These are phyloP conservation scores for Tokudaia muenninki DNA, from an alignment of 2,797 vertebrate genomes.

Conservation along the genomic window DNA sequence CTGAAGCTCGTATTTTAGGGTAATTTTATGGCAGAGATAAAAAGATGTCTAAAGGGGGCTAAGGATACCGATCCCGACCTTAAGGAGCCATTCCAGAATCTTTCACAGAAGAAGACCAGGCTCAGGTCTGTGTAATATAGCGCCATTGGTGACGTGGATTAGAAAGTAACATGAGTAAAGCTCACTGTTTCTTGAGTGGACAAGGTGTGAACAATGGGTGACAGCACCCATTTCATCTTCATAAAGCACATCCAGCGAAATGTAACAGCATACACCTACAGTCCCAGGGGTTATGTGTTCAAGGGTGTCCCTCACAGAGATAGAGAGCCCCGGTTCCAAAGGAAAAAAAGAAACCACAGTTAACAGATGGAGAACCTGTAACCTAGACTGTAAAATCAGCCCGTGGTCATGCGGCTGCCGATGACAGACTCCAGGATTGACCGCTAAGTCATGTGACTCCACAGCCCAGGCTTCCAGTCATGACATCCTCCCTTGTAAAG, in stretches of 20 bases:
- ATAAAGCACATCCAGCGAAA: not conserved
- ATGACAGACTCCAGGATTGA: not conserved
- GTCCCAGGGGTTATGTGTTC: not conserved
- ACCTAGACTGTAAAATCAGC: not conserved
- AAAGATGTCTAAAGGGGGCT: not conserved
- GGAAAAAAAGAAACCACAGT: not conserved
- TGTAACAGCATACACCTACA: not conserved
- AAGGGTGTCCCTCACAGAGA: not conserved
- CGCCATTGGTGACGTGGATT: not conserved
- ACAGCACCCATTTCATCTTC: not conserved
- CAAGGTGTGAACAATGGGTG: not conserved
- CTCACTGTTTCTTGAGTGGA: not conserved
- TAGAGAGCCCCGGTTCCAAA: not conserved
- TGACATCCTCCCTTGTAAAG: not conserved
- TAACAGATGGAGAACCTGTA: constrained; percentile 3
- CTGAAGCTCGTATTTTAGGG: not conserved
- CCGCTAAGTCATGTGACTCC: not conserved
- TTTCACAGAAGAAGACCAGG: not conserved
- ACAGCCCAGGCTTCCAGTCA: not conserved
- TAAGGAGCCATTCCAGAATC: not conserved
- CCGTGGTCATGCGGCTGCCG: not conserved
- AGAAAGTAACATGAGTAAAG: not conserved
- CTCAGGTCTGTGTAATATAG: not conserved
- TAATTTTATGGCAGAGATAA: not conserved
- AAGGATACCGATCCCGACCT: not conserved